These are phyloP conservation scores for Chiropotes sagulatus DNA, from an alignment of 2,797 vertebrate species.

Conservation along the genomic window DNA sequence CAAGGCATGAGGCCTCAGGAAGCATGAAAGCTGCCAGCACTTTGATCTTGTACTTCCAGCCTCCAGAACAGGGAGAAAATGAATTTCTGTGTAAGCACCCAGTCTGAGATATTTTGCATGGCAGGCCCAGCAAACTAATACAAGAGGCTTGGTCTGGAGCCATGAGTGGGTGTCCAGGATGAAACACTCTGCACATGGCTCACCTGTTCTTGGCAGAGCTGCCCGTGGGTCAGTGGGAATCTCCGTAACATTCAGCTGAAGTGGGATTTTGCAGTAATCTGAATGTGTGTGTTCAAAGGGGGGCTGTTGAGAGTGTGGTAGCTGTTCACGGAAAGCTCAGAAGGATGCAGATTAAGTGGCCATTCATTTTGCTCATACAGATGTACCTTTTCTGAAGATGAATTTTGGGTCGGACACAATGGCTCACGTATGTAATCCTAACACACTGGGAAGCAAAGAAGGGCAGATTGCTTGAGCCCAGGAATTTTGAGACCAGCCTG, in stretches of 20 bases:
- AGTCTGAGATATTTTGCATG: background rate
- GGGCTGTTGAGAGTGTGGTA: rapidly evolving
- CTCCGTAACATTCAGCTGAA: background rate
- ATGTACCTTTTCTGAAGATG: background rate
- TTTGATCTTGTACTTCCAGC: background rate
- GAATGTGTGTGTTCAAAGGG: rapidly evolving
- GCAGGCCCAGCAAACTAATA: too few species aligned
- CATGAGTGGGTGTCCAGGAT: background rate
- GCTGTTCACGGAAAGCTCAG: background rate
- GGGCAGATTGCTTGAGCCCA: background rate
- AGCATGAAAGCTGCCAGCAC: background rate
- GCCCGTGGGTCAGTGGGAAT: background rate
- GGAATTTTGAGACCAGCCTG: background rate
- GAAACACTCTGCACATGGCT: background rate
- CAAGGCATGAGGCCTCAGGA: background rate
- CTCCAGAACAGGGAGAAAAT: background rate
- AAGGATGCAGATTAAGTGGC: background rate
- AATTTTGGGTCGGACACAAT: background rate
- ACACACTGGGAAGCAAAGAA: background rate
- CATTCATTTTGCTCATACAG: background rate
- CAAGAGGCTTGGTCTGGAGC: background rate
- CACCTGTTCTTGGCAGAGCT: too few species aligned
- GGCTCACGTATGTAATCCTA: background rate
- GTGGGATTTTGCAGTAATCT: background rate
- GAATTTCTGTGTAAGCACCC: background rate